These are phyloP conservation scores for Labrus mixtus DNA, from an alignment of 2,113 vertebrate genomes.

Conservation along the genomic window DNA sequence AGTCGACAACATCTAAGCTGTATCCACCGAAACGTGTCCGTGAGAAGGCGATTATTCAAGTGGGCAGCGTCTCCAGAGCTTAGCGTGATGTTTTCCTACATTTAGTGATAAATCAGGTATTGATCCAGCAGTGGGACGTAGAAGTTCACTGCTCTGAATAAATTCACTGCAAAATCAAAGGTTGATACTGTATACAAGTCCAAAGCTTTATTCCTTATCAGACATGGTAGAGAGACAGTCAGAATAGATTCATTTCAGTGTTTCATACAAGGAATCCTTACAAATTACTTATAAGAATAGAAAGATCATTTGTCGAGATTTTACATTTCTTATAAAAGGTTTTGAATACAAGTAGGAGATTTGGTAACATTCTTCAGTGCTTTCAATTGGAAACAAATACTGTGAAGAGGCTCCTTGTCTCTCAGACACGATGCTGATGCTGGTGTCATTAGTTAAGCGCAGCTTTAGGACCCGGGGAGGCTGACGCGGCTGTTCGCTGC, in stretches of 20 bases:
- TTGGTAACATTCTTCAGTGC: background rate
- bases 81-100: slow-evolving; percentile 7
- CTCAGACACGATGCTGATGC: slow-evolving; percentile 3
- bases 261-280: background rate
- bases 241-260: background rate
- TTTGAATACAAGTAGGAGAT: too few relatives aligned
- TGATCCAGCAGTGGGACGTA: background rate
- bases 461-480: slow-evolving; percentile 93
- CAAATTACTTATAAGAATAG: background rate
- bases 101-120: background rate
- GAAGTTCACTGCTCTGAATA: background rate
- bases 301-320: background rate
- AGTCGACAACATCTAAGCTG: background rate
- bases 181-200: background rate
- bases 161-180: background rate
- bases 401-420: slow-evolving; percentile 3
- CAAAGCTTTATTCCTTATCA: background rate
- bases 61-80: background rate
- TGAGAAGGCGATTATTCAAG: slow-evolving; percentile 7
- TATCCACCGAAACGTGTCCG: background rate
- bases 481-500: slow-evolving; percentile 82
- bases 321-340: background rate
- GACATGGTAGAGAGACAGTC: background rate
- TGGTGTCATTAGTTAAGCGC: slow-evolving; percentile 51
- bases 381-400: background rate